Conservation (phyloP, 2,113 vertebrate genomes). For the Lucifuga dentata region DNA sequence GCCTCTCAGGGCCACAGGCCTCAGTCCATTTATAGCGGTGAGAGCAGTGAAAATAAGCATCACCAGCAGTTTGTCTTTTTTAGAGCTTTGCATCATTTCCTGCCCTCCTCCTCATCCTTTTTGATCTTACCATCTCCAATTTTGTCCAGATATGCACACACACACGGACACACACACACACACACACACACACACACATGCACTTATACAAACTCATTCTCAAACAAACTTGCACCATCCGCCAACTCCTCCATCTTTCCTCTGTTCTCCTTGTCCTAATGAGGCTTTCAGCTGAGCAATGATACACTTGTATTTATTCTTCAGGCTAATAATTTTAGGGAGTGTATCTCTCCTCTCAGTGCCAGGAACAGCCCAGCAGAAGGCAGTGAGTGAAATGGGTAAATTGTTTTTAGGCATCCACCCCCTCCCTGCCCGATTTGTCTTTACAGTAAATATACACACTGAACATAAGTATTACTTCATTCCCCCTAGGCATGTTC, state of each 20-base stretch:
- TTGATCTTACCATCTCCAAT: conserved; percentile 79
- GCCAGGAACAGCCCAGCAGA: conserved; percentile 83
- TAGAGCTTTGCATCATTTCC: conserved; percentile 87
- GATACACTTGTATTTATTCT: conserved; percentile 87
- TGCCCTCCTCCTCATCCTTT: conserved; percentile 80
- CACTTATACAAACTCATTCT: conserved; percentile 22
- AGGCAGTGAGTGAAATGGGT: conserved; percentile 80
- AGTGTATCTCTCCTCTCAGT: conserved; percentile 78
- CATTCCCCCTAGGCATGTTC: conserved; percentile 41
- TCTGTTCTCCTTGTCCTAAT: conserved; percentile 86
- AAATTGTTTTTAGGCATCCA: conserved; percentile 85
- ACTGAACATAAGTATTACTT: conserved; percentile 44
- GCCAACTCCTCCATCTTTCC: conserved; percentile 59
- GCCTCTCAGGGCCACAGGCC: conserved; percentile 82
- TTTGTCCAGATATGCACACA: conserved; percentile 52
- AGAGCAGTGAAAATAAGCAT: conserved; percentile 87
- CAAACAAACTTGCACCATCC: conserved; percentile 69
- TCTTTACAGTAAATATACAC: conserved; percentile 51
- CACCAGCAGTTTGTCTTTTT: conserved; percentile 82
- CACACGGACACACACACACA: neutral
- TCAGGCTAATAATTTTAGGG: conserved; percentile 78
- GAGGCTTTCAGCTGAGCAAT: conserved; percentile 85
- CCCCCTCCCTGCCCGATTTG: conserved; percentile 72
- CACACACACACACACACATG: neutral
- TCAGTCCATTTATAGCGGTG: conserved; percentile 87